Evolutionary conservation across 2,113 vertebrate species (phyloP).

Genomic region (Synchiropus splendidus): DNA sequence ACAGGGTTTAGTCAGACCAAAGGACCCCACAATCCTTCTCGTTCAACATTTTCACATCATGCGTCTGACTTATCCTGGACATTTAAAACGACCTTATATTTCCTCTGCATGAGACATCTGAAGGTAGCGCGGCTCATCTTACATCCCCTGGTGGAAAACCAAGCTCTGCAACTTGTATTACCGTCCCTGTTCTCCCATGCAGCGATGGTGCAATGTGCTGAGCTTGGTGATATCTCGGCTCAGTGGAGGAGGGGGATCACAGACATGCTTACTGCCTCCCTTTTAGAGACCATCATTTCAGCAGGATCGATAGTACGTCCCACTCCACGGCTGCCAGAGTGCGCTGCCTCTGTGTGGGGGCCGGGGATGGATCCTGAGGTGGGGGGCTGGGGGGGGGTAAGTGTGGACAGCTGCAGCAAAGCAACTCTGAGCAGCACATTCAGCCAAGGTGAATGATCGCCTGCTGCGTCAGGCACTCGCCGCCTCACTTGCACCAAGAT

Average conservation of each 20-base stretch:
- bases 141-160: constrained; percentile 52
- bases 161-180: constrained; percentile 63
- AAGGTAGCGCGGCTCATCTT: constrained; percentile 64
- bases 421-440: no score
- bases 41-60: no score
- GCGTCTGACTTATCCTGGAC: no score
- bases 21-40: no score
- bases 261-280: constrained; percentile 64
- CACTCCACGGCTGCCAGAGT: constrained; percentile 51
- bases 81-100: constrained; percentile 50
- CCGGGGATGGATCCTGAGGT: constrained; percentile 1
- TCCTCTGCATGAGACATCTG: constrained; percentile 43
- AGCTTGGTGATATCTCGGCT: constrained; percentile 61
- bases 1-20: no score
- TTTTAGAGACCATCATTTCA: constrained; percentile 67
- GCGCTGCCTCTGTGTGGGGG: constrained; percentile 29
- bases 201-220: constrained; percentile 65
- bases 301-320: constrained; percentile 64
- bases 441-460: constrained; percentile 64
- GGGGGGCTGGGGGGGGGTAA: constrained; percentile 9
- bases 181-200: constrained; percentile 61
- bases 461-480: constrained; percentile 60
- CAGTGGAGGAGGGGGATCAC: constrained; percentile 43
- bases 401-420: no score
- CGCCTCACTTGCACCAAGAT: constrained; percentile 30